Base-by-base conservation (phyloP, 2,113 vertebrate genomes). In the Hypanus sabinus region DNA sequence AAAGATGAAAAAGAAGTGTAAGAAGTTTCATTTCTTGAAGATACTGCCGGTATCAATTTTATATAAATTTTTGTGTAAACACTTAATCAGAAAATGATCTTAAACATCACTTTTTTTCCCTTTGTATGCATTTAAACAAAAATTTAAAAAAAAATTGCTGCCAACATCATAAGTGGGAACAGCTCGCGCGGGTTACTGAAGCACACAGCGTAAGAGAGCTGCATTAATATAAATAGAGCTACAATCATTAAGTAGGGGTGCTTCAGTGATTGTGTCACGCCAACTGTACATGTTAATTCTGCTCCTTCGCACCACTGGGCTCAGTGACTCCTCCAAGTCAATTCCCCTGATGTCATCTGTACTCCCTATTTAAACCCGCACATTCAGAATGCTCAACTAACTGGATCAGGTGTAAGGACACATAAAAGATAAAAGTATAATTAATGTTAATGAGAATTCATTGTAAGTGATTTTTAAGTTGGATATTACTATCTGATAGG, bases 111-210 rank as follows among this genome's bases (percentile, higher is more conserved):
- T n/a, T 91, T 91, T 79, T 55, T 3, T 94, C 14, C 92, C 94
- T 95, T 95, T 94, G 95, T 95, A 94, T 94, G 60, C 94, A 95
- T 96, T 96, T 95, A 95, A 95, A 94, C 94, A 92, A 92, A 70
- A 92, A 10, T 36, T 71, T 38, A 70, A 92, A 92, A 92, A 38
- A 70, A 92, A 92, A 20, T 55, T 55, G 68, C 70, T 93, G 91
- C 36, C 70, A 73, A 73, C 68, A 93, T 73, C 68, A 75, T 73
- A 38, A 93, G 36, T 70, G 70, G 73, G 91, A 93, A 93, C 38
- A 73, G 91, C 91, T 55, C 11, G 91, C 30, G 14, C 38, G 91
- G 38, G 60, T 73, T 73, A 75, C 68, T 73, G 33, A 73, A 73
- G 68, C 91, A 93, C 20, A 10, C 22, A 93, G 36, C 73, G 70